These are phyloP conservation scores for Microctonus brassicae DNA, from an alignment of 2,888 invertebrate genomes.

Conservation along the genomic window DNA sequence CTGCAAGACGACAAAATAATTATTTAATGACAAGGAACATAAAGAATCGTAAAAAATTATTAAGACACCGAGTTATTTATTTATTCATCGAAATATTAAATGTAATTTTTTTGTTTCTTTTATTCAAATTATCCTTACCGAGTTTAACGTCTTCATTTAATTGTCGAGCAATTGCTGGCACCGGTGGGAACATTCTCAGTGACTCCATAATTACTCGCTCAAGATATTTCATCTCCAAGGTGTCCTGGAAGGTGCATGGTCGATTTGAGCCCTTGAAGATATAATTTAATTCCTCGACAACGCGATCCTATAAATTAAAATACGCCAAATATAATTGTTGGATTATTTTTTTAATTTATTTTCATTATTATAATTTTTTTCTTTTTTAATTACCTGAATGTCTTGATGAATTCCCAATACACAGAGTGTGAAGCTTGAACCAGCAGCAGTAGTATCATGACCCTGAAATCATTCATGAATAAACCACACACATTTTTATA, in stretches of 20 bases:
- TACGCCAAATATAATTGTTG: constrained; percentile 6
- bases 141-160: constrained; percentile 80
- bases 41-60: background rate
- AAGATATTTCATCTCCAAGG: constrained; percentile 87
- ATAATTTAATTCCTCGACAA: constrained; percentile 79
- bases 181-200: constrained; percentile 83
- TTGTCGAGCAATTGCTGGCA: constrained; percentile 82
- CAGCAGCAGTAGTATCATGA: constrained; percentile 86
- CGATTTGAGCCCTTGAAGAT: constrained; percentile 84
- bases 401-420: constrained; percentile 82
- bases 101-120: background rate
- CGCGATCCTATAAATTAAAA: constrained; percentile 71
- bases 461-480: constrained; percentile 70
- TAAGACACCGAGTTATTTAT: no score
- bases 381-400: constrained; percentile 72
- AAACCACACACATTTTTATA: background rate
- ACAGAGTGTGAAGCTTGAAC: constrained; percentile 85
- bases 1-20: constrained; percentile 62
- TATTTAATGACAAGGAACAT: constrained; percentile 5
- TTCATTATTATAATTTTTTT: background rate
- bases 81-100: constrained; percentile 10
- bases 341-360: constrained; percentile 1
- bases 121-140: constrained; percentile 69
- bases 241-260: constrained; percentile 84
- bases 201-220: constrained; percentile 87